Evolutionary conservation across 2,113 vertebrate species (phyloP).

Genomic region (Girardinichthys multiradiatus): DNA sequence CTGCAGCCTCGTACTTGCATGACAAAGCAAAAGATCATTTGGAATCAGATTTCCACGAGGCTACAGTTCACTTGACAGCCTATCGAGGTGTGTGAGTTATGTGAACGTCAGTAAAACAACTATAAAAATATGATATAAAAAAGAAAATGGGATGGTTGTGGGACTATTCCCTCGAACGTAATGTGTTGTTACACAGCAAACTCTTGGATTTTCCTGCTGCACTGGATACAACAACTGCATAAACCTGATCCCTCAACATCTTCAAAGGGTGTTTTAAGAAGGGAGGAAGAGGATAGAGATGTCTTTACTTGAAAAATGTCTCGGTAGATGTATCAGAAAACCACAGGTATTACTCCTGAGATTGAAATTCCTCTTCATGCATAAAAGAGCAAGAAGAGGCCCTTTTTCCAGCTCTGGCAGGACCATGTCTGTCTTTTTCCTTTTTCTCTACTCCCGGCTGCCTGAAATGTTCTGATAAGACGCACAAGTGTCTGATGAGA

Average conservation of each 20-base stretch:
- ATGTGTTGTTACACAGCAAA: conserved; percentile 25
- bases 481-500: conserved; percentile 48
- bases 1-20: conserved; percentile 13
- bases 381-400: conserved; percentile 66
- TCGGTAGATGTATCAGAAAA: conserved; percentile 67
- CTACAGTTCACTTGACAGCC: conserved; percentile 27
- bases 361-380: conserved; percentile 70
- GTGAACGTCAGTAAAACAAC: conserved; percentile 12
- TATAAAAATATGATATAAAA: conserved; percentile 9
- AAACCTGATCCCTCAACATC: conserved; percentile 45
- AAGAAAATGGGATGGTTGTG: conserved; percentile 10
- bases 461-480: conserved; percentile 74
- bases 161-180: conserved; percentile 22
- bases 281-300: conserved; percentile 26
- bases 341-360: conserved; percentile 66
- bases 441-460: conserved; percentile 51
- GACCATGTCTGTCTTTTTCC: conserved; percentile 46
- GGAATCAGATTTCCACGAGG: conserved; percentile 38
- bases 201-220: conserved; percentile 23
- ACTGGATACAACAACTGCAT: conserved; percentile 33
- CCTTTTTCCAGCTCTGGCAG: conserved; percentile 53
- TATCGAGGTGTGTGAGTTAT: conserved; percentile 28
- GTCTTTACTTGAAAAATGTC: conserved; percentile 47
- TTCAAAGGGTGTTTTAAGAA: conserved; percentile 36
- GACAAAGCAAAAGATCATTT: conserved; percentile 31